phyloP scores from a whole-genome alignment of 2,113 vertebrate genomes.

The Stigmatopora argus region DNA sequence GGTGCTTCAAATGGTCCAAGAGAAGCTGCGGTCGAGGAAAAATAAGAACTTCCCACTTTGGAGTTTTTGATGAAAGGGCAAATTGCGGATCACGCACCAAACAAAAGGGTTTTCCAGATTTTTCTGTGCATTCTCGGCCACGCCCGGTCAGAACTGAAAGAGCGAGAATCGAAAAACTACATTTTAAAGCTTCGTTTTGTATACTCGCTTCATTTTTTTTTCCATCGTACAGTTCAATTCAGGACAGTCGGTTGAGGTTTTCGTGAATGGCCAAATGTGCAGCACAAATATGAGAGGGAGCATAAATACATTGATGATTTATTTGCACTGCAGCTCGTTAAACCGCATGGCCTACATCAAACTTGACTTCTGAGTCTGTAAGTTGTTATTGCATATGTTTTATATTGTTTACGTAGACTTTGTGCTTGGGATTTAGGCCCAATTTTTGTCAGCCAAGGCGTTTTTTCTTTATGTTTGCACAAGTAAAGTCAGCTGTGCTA shows the following conservation, averaged over 20 bases:
- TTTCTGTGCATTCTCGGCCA: no score
- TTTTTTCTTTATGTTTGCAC: not conserved
- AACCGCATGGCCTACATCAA: conserved; percentile 4
- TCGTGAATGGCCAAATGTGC: not conserved
- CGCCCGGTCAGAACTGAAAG: no score
- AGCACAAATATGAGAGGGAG: not conserved
- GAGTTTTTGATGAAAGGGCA: not conserved
- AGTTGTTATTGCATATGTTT: not conserved
- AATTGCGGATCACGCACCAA: not conserved
- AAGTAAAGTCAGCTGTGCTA: not conserved
- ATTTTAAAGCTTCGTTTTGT: no score
- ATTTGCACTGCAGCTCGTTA: conserved; percentile 11
- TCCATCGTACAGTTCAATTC: not conserved
- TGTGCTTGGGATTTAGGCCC: conserved; percentile 4
- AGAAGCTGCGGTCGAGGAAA: conserved; percentile 21
- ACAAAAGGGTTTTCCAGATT: no score
- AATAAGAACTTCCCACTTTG: not conserved
- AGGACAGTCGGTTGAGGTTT: no score
- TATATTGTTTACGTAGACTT: not conserved
- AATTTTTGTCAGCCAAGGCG: not conserved
- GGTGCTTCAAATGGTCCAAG: conserved; percentile 3
- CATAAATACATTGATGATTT: conserved; percentile 11
- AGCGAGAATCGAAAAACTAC: no score
- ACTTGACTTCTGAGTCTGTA: not conserved
- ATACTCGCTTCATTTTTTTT: not conserved